Base-by-base conservation (phyloP, 2,888 invertebrate species). In the Xanthorhoe designata region DNA sequence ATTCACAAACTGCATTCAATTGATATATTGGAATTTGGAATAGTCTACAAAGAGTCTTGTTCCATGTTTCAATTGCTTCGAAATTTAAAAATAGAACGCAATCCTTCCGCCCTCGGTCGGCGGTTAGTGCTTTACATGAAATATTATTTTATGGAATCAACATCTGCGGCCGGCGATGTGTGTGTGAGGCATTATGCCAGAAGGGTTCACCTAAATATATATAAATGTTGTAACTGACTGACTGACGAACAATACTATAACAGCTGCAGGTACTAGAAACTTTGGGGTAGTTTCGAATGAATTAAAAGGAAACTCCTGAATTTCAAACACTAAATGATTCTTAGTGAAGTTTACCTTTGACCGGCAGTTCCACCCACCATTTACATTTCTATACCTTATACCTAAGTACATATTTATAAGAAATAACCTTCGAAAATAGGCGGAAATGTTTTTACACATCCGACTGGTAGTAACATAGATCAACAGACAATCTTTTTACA, bases 61-160 rank as follows among this genome's bases (percentile, higher is more conserved):
- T 79, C 78, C 76, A 79, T 75, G 77, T 81, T 82, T 82, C 84
- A 89, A 90, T 89, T 89, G 89, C 83, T 85, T 88, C 83, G 86
- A 90, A 92, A 91, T 90, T 89, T 91, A 89, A 89, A 92, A 93
- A 93, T 93, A 93, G 92, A 93, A 92, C 87, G 85, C 91, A 92
- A 92, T 92, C 92, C 92, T 93, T 93, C 92, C 92, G 91, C 92
- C 92, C 92, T 91, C 91, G 86, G 87, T 83, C 86, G 84, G 78
- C 85, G 86, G 89, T 90, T 91, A 89, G 90, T 90, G 90, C 90
- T 92, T 92, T 92, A 93, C 92, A 92, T 92, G 92, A 92, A 92
- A 93, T 93, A 92, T 92, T 92, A 92, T 92, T 93, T 92, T 92
- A 93, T 92, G 92, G 91, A 92, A 92, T 92, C 91, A 92, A 90